phyloP scores from a whole-genome alignment of 2,888 invertebrate genomes.

The Rhagonycha fulva region DNA sequence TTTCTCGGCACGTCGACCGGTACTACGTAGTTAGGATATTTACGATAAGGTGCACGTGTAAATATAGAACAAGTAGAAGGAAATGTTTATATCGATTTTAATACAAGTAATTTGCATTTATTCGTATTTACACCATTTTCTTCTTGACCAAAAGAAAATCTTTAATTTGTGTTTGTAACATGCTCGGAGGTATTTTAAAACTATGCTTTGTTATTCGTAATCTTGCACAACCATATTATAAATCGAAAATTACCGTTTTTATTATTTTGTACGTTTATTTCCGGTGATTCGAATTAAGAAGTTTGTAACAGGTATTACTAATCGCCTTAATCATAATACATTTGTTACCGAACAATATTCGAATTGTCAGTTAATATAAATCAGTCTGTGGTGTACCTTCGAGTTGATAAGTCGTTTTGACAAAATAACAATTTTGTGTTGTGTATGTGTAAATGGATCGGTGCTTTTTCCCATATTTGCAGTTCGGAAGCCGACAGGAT shows the following conservation, averaged over 20 bases:
- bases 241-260: background rate
- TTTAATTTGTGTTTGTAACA: background rate
- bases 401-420: too few relatives aligned
- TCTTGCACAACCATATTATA: background rate
- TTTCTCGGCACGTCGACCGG: slow-evolving; percentile 4
- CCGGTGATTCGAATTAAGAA: too few relatives aligned
- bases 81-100: slow-evolving; percentile 27
- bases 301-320: too few relatives aligned
- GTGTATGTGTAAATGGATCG: too few relatives aligned
- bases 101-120: slow-evolving; percentile 21
- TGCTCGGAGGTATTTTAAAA: background rate
- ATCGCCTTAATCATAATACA: too few relatives aligned
- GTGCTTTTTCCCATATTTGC: too few relatives aligned
- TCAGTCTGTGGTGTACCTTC: too few relatives aligned
- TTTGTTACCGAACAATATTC: too few relatives aligned
- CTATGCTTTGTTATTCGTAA: background rate
- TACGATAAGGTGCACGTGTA: slow-evolving; percentile 17
- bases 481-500: too few relatives aligned
- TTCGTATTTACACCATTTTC: slow-evolving; percentile 21
- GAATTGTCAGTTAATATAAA: too few relatives aligned
- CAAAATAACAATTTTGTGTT: too few relatives aligned
- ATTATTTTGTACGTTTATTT: too few relatives aligned
- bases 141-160: background rate
- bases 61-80: slow-evolving; percentile 22
- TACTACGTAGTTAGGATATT: slow-evolving; percentile 7